Conservation (phyloP, 2,888 invertebrate genomes). For the Conistra vaccinii region DNA sequence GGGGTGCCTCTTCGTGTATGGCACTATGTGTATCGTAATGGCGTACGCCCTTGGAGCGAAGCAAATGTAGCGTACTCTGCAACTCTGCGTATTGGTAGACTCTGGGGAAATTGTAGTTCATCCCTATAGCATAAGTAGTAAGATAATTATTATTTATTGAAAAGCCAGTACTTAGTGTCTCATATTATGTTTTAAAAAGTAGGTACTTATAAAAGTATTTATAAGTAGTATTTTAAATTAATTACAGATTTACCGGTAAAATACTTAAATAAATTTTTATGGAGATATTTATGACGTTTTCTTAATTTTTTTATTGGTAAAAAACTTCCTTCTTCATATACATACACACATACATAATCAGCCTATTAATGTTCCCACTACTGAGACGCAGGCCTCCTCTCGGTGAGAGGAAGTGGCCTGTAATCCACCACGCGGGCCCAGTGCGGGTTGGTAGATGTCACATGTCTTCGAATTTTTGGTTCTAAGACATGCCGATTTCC, state of each 20-base stretch:
- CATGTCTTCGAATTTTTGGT: too few species aligned
- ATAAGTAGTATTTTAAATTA: background rate
- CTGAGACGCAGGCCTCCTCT: too few species aligned
- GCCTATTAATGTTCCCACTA: too few species aligned
- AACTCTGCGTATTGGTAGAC: background rate
- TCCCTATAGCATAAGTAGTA: too few species aligned
- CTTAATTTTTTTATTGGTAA: background rate
- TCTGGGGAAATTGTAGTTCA: background rate
- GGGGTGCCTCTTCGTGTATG: too few species aligned
- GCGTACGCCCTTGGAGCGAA: background rate
- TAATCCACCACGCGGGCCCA: too few species aligned
- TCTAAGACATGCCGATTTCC: too few species aligned
- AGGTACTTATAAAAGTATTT: background rate
- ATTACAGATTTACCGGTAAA: background rate
- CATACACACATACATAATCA: too few species aligned
- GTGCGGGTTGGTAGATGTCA: too few species aligned
- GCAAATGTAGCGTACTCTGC: background rate
- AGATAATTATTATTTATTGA: background rate
- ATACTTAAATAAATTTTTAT: constrained; percentile 5
- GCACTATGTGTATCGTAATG: background rate
- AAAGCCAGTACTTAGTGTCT: background rate
- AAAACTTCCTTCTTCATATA: background rate
- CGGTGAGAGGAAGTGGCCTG: too few species aligned
- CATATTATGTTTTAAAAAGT: background rate
- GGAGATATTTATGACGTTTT: background rate